Evolutionary conservation across 2,113 vertebrate genomes (phyloP), one percentile per base, ranked within the genome.

Genomic region (Catharus fuscescens): DNA sequence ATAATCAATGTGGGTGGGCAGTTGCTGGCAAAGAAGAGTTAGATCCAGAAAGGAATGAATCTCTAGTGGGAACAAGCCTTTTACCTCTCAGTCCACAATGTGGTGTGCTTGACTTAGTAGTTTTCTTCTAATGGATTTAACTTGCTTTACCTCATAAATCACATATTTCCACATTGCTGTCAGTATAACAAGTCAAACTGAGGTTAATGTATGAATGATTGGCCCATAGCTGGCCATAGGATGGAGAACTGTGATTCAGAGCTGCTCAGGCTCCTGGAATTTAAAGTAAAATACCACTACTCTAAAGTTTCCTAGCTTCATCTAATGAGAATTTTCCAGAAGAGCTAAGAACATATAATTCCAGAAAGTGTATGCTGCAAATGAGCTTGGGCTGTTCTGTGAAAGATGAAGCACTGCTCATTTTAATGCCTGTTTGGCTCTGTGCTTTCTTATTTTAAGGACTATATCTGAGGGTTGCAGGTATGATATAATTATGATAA

Each of bases 131-230:
- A 77, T 28, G 42, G 18, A 66, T 77, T 79, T 42, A 78, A 66
- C 44, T 92, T 92, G 67, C 18, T 88, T 86, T 82, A 44, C 44
- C 9, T 77, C 66, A 54, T 92, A 94, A 88, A 77, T 93, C 59
- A 80, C 26, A 5, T 38, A 62, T 80, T 88, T 93, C 45, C 66
- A 66, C 24, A 14, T 34, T 61, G 26, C 48, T 93, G 74, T 85
- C 81, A 65, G 53, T 61, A 45, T 17, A 76, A 29, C 28, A 65
- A 96, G 67, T 92, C 50, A 74, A 65, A 77, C 28, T 40, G 74
- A 93, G 59, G 79, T 80, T 90, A 80, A 52, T 1, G 3, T 61
- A 18, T 57, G 48, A 79, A 60, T 57, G 53, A 56, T 85, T 73
- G 73, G 34, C 12, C n/a, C 10, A 9, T 42, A 80, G 71, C 9